phyloP scores from a whole-genome alignment of 2,797 vertebrate genomes.

The Uromys caudimaculatus region DNA sequence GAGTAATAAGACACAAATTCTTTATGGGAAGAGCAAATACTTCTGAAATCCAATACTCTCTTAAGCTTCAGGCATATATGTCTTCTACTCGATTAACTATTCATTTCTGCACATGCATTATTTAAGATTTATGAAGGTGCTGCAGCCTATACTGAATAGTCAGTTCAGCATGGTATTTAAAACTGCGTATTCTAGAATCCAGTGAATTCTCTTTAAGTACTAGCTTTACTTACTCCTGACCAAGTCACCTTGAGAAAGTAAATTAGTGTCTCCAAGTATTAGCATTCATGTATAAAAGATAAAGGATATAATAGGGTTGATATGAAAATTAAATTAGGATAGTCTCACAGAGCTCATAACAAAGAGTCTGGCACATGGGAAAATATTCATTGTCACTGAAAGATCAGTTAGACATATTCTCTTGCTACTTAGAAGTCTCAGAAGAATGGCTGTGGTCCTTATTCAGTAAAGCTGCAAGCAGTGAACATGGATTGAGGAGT shows the following conservation, averaged over 20 bases:
- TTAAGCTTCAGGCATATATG: not conserved
- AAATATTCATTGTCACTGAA: not conserved
- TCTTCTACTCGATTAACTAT: not conserved
- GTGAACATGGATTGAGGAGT: not conserved
- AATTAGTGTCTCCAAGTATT: not conserved
- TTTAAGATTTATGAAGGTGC: constrained; percentile 33
- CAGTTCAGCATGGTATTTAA: not conserved
- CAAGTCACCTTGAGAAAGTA: constrained; percentile 17
- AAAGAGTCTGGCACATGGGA: not conserved
- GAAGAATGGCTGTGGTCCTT: not conserved
- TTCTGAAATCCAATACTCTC: constrained; percentile 17
- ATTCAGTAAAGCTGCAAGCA: not conserved
- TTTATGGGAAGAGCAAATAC: not conserved
- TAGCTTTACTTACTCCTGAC: not conserved
- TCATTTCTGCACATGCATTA: not conserved
- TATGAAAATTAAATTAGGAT: constrained; percentile 41
- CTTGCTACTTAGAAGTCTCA: not conserved
- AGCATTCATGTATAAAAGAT: constrained; percentile 20
- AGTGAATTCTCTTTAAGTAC: not conserved
- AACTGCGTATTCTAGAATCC: not conserved
- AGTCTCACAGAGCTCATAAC: not conserved
- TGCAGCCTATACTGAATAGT: not conserved
- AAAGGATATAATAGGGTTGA: not conserved
- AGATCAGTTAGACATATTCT: not conserved
- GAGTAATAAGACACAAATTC: not conserved